Base-by-base conservation (phyloP, 2,888 invertebrate species). In the Limenitis arthemis region DNA sequence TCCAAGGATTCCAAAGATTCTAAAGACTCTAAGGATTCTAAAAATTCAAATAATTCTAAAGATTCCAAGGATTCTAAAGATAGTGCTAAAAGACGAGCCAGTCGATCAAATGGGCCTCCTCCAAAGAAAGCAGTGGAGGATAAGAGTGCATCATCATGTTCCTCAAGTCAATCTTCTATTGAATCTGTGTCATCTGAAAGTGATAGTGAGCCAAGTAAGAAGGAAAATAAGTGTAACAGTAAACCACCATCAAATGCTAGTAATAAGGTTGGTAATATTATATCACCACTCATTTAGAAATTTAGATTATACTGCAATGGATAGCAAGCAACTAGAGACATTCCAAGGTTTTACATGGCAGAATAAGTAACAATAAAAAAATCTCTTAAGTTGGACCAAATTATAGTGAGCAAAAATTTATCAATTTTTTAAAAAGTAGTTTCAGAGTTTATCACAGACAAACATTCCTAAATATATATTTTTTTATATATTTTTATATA, bases 161-260 rank as follows among this genome's bases (percentile, higher is more conserved):
- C 81, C 0, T 84, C 86, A 1, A 85, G 86, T 63, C 86, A 84
- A 49, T 86, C 86, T 0, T 86, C 86, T 0, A 69, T 77, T 5
- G 86, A 86, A 55, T 79, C 86, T 0, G 77, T 85, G 1, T 82
- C 86, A 0, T 80, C 83, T 0, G 84, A 84, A 34, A 84, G 79
- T 63, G 83, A 83, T 7, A 83, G 80, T 65, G 84, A 82, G 56
- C 70, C 77, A 5, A 64, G 72, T 0, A 84, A 83, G 29, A 82
- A 83, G 51, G 79, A 78, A 43, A 60, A 67, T 0, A 40, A 71
- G 1, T 81, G 79, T 0, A 84, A 84, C 58, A 74, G 81, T 0
- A 85, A 83, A 60, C 75, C 82, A 1, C 70, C 77, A 2, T 64
- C 77, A 34, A 66, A 60, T 56, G 59, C 62, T 52, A 68, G 62